Percentiles rank a stretch among this genome's conserved stretches.
Conservation (phyloP, 1,140 invertebrate species). For the Glomeris maerens region DNA sequence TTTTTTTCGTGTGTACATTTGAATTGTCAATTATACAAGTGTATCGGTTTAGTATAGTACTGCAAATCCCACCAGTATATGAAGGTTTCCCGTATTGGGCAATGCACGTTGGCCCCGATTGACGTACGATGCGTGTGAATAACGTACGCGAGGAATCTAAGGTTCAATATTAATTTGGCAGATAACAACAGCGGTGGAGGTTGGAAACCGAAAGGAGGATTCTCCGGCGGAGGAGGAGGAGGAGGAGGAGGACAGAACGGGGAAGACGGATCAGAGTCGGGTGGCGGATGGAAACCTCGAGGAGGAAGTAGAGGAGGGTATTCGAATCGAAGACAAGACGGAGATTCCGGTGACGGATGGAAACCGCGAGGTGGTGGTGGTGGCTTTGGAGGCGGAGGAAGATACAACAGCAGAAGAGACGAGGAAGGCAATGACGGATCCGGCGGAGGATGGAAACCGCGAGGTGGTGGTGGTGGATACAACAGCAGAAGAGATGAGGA, state of each 20-base stretch:
- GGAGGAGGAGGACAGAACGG: not conserved
- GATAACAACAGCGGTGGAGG: too few species aligned
- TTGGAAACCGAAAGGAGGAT: too few species aligned
- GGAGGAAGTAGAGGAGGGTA: conserved; percentile 4
- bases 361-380: conserved; percentile 9
- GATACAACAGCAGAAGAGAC: conserved; percentile 30
- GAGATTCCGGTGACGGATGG: not conserved
- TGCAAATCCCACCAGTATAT: too few species aligned
- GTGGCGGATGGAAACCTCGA: not conserved
- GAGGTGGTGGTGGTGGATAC: conserved; percentile 25
- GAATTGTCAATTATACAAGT: too few species aligned
- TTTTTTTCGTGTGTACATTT: too few species aligned
- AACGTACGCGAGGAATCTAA: too few species aligned
- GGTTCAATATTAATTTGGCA: too few species aligned
- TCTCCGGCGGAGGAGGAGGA: not conserved
- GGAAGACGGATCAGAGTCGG: not conserved
- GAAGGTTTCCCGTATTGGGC: too few species aligned
- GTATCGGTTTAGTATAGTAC: too few species aligned
- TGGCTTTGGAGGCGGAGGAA: conserved; percentile 28
- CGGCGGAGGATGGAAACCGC: conserved; percentile 26
- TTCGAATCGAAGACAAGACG: conserved; percentile 6
- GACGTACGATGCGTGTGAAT: too few species aligned
- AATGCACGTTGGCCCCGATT: too few species aligned
- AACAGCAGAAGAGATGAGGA: conserved; percentile 14
- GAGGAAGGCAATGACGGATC: conserved; percentile 32